Evolutionary conservation across 1,140 invertebrate genomes (phyloP).

Genomic region (Cydia amplana): DNA sequence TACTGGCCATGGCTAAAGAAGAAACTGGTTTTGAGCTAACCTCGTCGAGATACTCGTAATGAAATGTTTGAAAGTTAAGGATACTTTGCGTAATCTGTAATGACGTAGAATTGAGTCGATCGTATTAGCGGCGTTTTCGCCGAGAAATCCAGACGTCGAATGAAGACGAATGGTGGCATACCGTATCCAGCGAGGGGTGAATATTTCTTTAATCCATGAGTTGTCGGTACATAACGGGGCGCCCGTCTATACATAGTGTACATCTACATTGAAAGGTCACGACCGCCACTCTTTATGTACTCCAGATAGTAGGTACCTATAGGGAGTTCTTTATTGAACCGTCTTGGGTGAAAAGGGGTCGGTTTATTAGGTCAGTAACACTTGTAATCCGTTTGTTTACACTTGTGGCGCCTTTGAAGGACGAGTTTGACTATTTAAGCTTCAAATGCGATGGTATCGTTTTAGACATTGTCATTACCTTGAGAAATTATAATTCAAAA

Average conservation of each 20-base stretch:
- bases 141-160: conserved; percentile 9
- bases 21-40: neutral
- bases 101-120: neutral
- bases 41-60: neutral
- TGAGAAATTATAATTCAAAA: no score
- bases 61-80: conserved; percentile 1
- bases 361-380: conserved; percentile 79
- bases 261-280: conserved; percentile 76
- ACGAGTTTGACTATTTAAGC: neutral
- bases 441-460: neutral
- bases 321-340: conserved; percentile 77
- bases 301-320: conserved; percentile 71
- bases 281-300: conserved; percentile 74
- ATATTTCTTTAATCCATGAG: conserved; percentile 61
- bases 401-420: conserved; percentile 52
- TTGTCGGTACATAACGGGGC: conserved; percentile 61
- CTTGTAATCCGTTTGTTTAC: conserved; percentile 74
- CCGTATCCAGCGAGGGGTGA: conserved; percentile 52
- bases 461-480: no score
- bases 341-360: conserved; percentile 76
- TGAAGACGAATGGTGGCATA: conserved; percentile 31
- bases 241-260: conserved; percentile 61
- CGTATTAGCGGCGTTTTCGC: neutral
- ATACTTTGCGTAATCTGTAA: conserved; percentile 5
- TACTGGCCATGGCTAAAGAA: neutral